Evolutionary conservation across 2,113 vertebrate genomes (phyloP).

Genomic region (Tetraodon nigroviridis): DNA sequence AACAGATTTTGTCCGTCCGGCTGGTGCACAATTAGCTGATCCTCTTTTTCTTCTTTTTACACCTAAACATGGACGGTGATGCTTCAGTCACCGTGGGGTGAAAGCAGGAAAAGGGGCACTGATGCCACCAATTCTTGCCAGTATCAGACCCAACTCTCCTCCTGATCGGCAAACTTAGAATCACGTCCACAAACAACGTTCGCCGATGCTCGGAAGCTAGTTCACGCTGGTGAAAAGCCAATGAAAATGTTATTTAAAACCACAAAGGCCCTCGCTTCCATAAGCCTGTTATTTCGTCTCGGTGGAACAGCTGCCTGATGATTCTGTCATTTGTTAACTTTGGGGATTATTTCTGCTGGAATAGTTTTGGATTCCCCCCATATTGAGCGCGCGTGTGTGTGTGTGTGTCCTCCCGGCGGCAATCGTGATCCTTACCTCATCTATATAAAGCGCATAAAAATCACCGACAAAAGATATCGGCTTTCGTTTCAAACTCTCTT

Average conservation of each 20-base stretch:
- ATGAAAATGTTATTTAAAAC: slow-evolving; percentile 30
- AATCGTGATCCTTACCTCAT: not conserved
- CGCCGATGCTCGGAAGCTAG: slow-evolving; percentile 11
- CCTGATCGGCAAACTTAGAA: too few relatives aligned
- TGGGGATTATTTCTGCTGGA: slow-evolving; percentile 17
- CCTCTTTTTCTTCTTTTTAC: too few relatives aligned
- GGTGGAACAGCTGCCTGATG: slow-evolving; percentile 3
- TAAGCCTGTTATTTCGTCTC: slow-evolving; percentile 8
- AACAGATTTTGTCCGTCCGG: too few relatives aligned
- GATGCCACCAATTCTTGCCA: not conserved
- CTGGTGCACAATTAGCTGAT: too few relatives aligned
- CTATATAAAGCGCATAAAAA: slow-evolving; percentile 1
- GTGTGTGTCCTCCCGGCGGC: not conserved
- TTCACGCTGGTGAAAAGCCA: slow-evolving; percentile 20
- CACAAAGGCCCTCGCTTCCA: slow-evolving; percentile 17
- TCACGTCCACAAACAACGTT: too few relatives aligned
- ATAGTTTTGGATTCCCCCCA: not conserved
- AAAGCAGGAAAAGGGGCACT: not conserved
- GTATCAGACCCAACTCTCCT: too few relatives aligned
- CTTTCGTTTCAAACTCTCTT: slow-evolving; percentile 35
- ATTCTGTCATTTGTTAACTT: slow-evolving; percentile 18
- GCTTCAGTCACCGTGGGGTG: not conserved
- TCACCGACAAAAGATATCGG: not conserved
- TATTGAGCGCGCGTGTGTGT: not conserved
- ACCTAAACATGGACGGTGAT: too few relatives aligned